Conservation (phyloP, 2,113 vertebrate genomes). For the Edolisoma coerulescens region DNA sequence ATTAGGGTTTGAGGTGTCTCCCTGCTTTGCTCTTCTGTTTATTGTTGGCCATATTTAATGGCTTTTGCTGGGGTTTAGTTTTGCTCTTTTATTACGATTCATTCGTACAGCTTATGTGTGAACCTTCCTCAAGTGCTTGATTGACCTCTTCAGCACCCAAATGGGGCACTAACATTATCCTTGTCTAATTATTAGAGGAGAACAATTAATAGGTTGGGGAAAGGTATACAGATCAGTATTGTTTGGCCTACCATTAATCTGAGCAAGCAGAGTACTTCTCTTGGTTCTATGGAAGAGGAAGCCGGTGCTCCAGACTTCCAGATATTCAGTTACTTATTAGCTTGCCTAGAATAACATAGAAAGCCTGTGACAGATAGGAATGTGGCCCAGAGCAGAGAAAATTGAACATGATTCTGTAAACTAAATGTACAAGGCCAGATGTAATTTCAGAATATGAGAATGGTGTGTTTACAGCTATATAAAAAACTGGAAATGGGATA, state of each 20-base stretch:
- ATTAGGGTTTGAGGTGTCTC: not conserved
- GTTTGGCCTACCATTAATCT: not conserved
- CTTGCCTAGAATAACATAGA: not conserved
- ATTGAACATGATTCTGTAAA: not conserved
- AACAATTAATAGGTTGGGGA: not conserved
- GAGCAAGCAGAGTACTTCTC: not conserved
- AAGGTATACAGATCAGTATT: accelerated
- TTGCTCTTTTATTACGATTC: not conserved
- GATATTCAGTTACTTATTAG: not conserved
- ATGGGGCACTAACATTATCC: not conserved
- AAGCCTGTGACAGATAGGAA: not conserved
- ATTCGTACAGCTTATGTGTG: not conserved
- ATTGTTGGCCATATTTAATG: not conserved
- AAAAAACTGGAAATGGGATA: not conserved
- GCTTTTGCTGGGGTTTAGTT: not conserved
- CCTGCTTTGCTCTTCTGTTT: not conserved
- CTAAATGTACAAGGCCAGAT: not conserved
- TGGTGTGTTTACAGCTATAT: too few relatives aligned
- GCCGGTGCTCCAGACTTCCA: not conserved
- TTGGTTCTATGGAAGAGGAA: not conserved
- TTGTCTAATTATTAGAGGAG: not conserved
- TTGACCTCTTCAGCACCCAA: not conserved
- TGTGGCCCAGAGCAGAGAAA: not conserved
- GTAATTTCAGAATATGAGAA: not conserved
- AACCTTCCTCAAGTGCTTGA: not conserved